Evolutionary conservation across 2,888 invertebrate species (phyloP).

Genomic region (Aleiodes alternator): DNA sequence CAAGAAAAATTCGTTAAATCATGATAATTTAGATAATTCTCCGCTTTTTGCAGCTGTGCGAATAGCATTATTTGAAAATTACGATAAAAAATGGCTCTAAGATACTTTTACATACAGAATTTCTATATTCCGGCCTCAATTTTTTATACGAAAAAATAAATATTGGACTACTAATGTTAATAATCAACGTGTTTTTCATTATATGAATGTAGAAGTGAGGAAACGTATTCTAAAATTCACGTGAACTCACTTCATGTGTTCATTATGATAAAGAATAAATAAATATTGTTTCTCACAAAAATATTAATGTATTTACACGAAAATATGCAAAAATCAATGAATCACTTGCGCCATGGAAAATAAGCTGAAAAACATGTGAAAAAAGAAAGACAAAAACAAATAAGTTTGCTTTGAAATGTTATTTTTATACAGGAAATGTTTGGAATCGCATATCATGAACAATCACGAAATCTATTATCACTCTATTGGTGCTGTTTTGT

Average conservation of each 20-base stretch:
- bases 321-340: slow-evolving; percentile 4
- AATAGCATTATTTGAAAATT: no score
- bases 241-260: no score
- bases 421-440: slow-evolving; percentile 60
- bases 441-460: slow-evolving; percentile 26
- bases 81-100: slow-evolving; percentile 34
- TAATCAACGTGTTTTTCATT: no score
- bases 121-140: slow-evolving; percentile 71
- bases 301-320: slow-evolving; percentile 11
- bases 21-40: no score
- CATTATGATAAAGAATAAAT: slow-evolving; percentile 18
- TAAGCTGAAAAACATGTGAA: slow-evolving; percentile 35
- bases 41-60: no score
- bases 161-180: no score
- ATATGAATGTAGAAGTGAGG: no score
- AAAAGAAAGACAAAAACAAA: slow-evolving; percentile 38
- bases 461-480: background rate
- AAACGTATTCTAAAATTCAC: no score
- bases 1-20: no score
- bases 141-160: slow-evolving; percentile 57
- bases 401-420: slow-evolving; percentile 54
- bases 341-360: background rate
- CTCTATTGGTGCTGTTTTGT: background rate
- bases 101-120: slow-evolving; percentile 60
- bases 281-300: slow-evolving; percentile 24